Base-by-base conservation (phyloP, 2,888 invertebrate species). In the Hirtodrosophila trivittata region DNA sequence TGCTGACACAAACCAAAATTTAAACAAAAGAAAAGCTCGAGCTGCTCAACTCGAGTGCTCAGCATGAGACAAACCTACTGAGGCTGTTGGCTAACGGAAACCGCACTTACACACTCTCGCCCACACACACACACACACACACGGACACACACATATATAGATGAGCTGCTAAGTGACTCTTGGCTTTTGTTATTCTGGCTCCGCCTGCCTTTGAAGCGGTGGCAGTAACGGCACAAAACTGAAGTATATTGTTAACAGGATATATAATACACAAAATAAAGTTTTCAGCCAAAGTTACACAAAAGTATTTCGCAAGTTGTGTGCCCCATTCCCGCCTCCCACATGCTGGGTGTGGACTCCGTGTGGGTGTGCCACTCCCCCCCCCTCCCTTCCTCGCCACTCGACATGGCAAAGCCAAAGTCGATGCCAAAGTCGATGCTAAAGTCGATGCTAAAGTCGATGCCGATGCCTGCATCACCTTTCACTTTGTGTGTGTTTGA, bases 161-260 rank as follows among this genome's bases (percentile, higher is more conserved):
- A 67, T n/a, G 26, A 62, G 57, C 66, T 77, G 84, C 86, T 80
- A 80, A 80, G 80, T 81, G 80, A 86, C 80, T 81, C 83, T 77
- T 68, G 75, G 64, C 65, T 77, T 77, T 81, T 86, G 69, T 78
- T 78, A 82, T 67, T 65, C 75, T 65, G 55, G 71, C 69, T 74
- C 43, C 63, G 76, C 25, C 60, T 45, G 59, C 81, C 75, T 72
- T 74, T 84, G 82, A 81, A 77, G 81, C 80, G 67, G 67, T 66
- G 49, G 63, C 62, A 64, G 54, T 51, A 75, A 69, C 51, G 64
- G 51, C 66, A 75, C 43, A 75, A 75, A 86, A 75, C 85, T 83
- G 76, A 87, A 84, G 83, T 84, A 86, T 85, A 86, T 84, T 84
- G 83, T 84, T 86, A 86, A 86, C 87, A 84, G 87, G 87, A 84